These are phyloP conservation scores for Leucopsar rothschildi DNA, from an alignment of 2,113 vertebrate species.

Conservation along the genomic window DNA sequence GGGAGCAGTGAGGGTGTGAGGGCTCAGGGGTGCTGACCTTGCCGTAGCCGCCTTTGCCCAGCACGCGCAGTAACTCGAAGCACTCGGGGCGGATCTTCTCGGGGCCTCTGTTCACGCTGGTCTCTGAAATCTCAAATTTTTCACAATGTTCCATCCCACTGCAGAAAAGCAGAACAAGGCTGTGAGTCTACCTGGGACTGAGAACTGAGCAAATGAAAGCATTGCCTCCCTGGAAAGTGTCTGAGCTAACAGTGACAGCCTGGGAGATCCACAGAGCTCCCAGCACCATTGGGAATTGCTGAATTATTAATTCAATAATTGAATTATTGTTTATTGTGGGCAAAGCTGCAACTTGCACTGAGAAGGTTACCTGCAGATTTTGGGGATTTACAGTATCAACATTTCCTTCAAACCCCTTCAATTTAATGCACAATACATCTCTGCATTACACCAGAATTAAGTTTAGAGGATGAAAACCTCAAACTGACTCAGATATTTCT, in stretches of 20 bases:
- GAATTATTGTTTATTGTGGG: not conserved
- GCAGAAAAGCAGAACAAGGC: constrained; percentile 49
- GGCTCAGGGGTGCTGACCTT: constrained; percentile 79
- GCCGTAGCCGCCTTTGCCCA: constrained; percentile 97
- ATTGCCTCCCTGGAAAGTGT: not conserved
- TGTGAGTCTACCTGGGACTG: not conserved
- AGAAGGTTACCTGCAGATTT: not conserved
- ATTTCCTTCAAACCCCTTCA: not conserved
- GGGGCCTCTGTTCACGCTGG: constrained; percentile 96
- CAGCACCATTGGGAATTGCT: not conserved
- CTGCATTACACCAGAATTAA: not conserved
- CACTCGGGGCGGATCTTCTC: constrained; percentile 97
- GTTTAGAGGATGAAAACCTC: not conserved
- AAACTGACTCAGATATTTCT: not conserved
- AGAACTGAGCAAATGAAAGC: not conserved
- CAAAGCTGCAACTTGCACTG: not conserved
- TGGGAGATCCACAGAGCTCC: not conserved
- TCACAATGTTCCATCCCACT: constrained; percentile 98
- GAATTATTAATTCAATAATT: too few relatives aligned
- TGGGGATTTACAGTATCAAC: not conserved
- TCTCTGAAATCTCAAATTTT: constrained; percentile 98
- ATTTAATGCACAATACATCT: not conserved
- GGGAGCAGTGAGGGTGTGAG: accelerated
- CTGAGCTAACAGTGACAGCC: not conserved
- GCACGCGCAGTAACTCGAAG: constrained; percentile 94